Percentiles rank a stretch among this genome's conserved stretches.
Evolutionary conservation across 2,797 vertebrate genomes (phyloP).

Genomic region (Myotis daubentonii): DNA sequence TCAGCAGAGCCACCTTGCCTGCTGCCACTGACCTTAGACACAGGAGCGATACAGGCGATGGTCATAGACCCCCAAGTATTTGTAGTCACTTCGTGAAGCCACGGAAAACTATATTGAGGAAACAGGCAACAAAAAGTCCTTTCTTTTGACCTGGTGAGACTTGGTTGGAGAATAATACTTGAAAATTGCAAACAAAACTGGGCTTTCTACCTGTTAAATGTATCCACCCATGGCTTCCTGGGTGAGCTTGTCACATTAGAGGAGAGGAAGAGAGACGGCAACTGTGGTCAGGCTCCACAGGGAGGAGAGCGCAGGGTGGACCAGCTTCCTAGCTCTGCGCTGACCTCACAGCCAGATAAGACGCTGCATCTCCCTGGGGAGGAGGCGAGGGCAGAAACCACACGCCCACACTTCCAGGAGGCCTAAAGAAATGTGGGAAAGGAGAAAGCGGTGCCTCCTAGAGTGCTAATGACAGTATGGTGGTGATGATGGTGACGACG

Average conservation of each 20-base stretch:
- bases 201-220: not conserved
- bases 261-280: not conserved
- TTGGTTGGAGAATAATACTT: not conserved
- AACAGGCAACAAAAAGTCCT: not conserved
- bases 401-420: not conserved
- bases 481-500: not conserved
- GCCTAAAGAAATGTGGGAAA: not conserved
- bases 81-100: not conserved
- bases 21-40: not conserved
- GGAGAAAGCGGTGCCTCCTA: not conserved
- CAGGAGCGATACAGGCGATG: not conserved
- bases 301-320: not conserved
- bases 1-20: not conserved
- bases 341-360: not conserved
- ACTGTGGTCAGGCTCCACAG: not conserved
- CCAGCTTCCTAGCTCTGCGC: not conserved
- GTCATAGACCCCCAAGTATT: not conserved
- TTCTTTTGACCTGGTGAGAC: not conserved
- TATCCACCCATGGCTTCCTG: not conserved
- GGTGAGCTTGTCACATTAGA: not conserved
- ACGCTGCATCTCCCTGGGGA: not conserved
- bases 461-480: fast-evolving
- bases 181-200: not conserved
- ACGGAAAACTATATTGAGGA: not conserved
- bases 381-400: not conserved